Evolutionary conservation across 2,888 invertebrate genomes (phyloP).

Genomic region (Drosophila nr. fundita): DNA sequence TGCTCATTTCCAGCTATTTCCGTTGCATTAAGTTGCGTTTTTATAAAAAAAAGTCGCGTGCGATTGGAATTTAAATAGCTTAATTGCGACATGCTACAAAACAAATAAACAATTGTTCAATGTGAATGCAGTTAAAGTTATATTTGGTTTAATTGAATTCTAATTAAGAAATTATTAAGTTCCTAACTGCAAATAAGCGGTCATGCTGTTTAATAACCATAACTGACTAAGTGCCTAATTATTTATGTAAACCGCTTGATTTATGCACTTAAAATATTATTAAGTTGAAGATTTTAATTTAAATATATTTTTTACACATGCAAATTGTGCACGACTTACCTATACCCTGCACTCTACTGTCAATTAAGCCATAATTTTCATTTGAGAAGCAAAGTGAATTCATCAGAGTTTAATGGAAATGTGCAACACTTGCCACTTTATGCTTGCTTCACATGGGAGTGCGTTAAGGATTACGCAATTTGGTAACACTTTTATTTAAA

Average conservation of each 20-base stretch:
- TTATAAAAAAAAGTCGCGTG: conserved; percentile 20
- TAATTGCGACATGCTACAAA: conserved; percentile 32
- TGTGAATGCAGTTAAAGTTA: conserved; percentile 6
- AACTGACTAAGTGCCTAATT: conserved; percentile 6
- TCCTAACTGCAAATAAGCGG: conserved; percentile 8
- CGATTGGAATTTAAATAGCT: conserved; percentile 34
- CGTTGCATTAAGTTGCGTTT: conserved; percentile 29
- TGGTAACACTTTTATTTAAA: conserved; percentile 49
- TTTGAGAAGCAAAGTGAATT: not conserved
- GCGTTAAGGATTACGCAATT: conserved; percentile 37
- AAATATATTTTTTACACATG: not conserved
- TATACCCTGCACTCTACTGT: not conserved
- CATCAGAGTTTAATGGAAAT: not conserved
- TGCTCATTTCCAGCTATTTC: conserved; percentile 38
- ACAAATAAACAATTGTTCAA: conserved; percentile 23
- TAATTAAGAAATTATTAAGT: conserved; percentile 7
- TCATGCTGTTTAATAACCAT: not conserved
- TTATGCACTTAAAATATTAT: not conserved
- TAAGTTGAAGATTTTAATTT: not conserved
- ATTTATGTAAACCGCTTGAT: not conserved
- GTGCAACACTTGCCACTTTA: conserved; percentile 20
- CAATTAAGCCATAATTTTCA: not conserved
- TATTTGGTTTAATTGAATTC: conserved; percentile 2
- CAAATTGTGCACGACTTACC: not conserved
- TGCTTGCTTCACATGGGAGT: conserved; percentile 4